phyloP scores from a whole-genome alignment of 2,113 vertebrate genomes.

The Brevimyrus niger region DNA sequence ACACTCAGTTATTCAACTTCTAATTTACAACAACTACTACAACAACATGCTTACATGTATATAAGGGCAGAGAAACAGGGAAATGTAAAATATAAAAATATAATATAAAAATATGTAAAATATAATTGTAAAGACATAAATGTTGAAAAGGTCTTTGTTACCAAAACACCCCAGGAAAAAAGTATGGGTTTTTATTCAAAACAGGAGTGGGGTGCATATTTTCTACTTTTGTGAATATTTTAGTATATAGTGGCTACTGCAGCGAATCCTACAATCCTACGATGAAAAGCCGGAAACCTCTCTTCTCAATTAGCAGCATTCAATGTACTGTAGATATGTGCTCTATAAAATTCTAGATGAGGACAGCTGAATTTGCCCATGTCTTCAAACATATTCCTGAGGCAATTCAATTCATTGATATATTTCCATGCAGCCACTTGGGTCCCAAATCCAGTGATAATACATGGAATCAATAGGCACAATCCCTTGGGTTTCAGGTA shows the following conservation, averaged over 20 bases:
- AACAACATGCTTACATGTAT: not conserved
- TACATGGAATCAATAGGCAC: not conserved
- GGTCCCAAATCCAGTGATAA: not conserved
- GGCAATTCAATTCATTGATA: not conserved
- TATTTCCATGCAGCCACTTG: not conserved
- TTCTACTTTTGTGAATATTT: not conserved
- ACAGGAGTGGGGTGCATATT: not conserved
- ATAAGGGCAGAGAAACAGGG: not conserved
- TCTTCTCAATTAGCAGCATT: not conserved
- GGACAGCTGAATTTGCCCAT: not conserved
- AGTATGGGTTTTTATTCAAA: not conserved
- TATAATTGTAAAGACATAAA: not conserved
- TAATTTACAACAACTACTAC: not conserved
- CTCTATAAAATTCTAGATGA: not conserved
- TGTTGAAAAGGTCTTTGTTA: not conserved
- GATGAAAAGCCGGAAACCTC: not conserved
- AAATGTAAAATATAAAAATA: not conserved
- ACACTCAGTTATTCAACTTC: not conserved
- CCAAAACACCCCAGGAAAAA: not conserved
- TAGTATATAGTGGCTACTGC: not conserved
- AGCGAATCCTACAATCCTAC: not conserved
- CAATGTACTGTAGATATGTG: not conserved
- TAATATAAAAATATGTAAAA: no score
- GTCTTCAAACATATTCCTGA: not conserved
- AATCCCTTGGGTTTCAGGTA: not conserved